Evolutionary conservation across 2,113 vertebrate species (phyloP).

Genomic region (Tragelaphus scriptus): DNA sequence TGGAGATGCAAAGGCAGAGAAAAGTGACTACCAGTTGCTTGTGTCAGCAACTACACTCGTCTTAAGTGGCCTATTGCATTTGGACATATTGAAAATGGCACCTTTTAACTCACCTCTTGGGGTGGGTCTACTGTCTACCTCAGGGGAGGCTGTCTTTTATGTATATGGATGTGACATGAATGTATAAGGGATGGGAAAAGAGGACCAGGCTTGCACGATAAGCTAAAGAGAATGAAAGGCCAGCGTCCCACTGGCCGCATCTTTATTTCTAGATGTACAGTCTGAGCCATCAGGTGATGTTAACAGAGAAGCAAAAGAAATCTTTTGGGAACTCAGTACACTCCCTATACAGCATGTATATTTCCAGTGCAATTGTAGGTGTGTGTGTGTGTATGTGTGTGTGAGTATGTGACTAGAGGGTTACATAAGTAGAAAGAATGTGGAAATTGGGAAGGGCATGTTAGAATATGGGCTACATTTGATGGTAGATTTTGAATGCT

Average conservation of each 20-base stretch:
- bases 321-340: not conserved
- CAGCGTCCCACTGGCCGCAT: not conserved
- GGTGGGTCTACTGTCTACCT: conserved; percentile 56
- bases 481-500: conserved; percentile 15
- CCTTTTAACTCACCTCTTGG: conserved; percentile 41
- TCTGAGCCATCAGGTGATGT: not conserved
- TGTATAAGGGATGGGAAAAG: not conserved
- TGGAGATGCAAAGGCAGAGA: not conserved
- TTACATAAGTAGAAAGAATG: not conserved
- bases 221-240: conserved; percentile 10
- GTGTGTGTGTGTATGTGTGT: not conserved
- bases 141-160: conserved; percentile 11
- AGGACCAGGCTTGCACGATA: not conserved
- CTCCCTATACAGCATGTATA: not conserved
- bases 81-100: not conserved
- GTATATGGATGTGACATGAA: not conserved
- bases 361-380: conserved; percentile 25
- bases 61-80: not conserved
- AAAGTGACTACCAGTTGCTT: not conserved
- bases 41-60: not conserved
- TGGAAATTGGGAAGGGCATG: not conserved
- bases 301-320: not conserved
- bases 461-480: not conserved
- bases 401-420: not conserved
- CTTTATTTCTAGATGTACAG: not conserved